phyloP scores from a whole-genome alignment of 2,888 invertebrate species.

The Drosophila fungiperda region DNA sequence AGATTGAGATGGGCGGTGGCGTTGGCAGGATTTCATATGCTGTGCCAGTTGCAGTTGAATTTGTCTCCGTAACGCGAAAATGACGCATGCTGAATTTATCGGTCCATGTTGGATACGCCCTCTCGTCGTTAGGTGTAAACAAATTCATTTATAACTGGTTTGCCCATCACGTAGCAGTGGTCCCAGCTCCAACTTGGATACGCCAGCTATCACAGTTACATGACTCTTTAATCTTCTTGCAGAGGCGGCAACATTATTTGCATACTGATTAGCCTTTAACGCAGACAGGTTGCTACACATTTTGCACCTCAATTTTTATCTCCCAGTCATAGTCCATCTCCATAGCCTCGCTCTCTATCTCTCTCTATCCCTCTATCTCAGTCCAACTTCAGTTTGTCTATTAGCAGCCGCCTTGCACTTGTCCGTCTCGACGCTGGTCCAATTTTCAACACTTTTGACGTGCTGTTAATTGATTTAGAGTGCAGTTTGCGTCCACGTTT shows the following conservation, averaged over 20 bases:
- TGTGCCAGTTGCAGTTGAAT: background rate
- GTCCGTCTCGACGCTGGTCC: conserved; percentile 59
- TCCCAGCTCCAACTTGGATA: conserved; percentile 20
- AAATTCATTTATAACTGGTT: conserved; percentile 81
- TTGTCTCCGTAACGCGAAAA: conserved; percentile 2
- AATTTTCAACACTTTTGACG: conserved; percentile 82
- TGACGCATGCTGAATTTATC: conserved; percentile 75
- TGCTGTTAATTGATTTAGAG: conserved; percentile 81
- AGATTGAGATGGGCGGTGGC: background rate
- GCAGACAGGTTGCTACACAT: conserved; percentile 63
- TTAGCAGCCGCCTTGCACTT: conserved; percentile 48
- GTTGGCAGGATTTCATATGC: background rate
- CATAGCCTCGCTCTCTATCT: background rate
- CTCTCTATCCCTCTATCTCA: background rate
- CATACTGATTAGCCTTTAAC: conserved; percentile 80
- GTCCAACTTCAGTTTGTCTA: conserved; percentile 45
- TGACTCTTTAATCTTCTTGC: conserved; percentile 70
- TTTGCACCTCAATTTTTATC: conserved; percentile 49
- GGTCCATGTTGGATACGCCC: conserved; percentile 64
- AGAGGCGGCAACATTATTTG: conserved; percentile 81
- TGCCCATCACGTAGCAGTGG: conserved; percentile 38
- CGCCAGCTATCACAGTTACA: conserved; percentile 69
- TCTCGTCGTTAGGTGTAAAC: conserved; percentile 75
- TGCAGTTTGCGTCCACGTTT: conserved; percentile 52
- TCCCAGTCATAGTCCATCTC: conserved; percentile 20